Evolutionary conservation across 2,113 vertebrate genomes (phyloP).

Genomic region (Pelecanoides urinatrix): DNA sequence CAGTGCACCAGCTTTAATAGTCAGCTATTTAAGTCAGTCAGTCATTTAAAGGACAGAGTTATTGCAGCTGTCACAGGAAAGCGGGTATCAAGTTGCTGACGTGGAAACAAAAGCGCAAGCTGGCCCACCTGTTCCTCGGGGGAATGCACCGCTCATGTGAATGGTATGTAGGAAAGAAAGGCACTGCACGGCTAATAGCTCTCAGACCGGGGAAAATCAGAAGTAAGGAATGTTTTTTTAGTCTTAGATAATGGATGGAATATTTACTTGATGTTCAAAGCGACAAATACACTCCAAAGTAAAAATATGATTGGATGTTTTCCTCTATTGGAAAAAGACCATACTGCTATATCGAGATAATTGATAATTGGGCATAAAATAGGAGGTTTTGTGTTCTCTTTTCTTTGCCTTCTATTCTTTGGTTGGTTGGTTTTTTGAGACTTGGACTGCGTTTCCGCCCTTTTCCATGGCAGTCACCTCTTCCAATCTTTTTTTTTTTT

Average conservation of each 20-base stretch:
- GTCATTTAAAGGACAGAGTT: background rate
- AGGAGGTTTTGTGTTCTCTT: background rate
- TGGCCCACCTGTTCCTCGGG: slow-evolving; percentile 13
- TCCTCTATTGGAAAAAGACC: background rate
- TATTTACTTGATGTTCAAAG: background rate
- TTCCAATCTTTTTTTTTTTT: background rate
- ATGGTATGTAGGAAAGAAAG: slow-evolving; percentile 22
- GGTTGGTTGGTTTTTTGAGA: background rate
- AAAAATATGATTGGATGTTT: background rate
- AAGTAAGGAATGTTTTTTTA: background rate
- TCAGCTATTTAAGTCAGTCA: background rate
- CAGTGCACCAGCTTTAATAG: background rate
- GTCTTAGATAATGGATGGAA: background rate
- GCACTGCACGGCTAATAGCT: background rate
- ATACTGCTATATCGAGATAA: background rate
- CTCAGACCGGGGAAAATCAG: background rate
- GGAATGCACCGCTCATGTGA: slow-evolving; percentile 37
- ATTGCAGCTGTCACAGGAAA: slow-evolving; percentile 28
- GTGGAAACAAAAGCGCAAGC: slow-evolving; percentile 19
- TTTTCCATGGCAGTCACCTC: background rate
- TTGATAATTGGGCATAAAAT: background rate
- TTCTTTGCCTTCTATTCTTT: background rate
- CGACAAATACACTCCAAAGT: background rate
- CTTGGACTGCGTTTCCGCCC: background rate
- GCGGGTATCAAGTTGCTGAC: background rate